Evolutionary conservation across 2,797 vertebrate species (phyloP), one percentile per base, ranked within the genome.

Genomic region (Coilia nasus): DNA sequence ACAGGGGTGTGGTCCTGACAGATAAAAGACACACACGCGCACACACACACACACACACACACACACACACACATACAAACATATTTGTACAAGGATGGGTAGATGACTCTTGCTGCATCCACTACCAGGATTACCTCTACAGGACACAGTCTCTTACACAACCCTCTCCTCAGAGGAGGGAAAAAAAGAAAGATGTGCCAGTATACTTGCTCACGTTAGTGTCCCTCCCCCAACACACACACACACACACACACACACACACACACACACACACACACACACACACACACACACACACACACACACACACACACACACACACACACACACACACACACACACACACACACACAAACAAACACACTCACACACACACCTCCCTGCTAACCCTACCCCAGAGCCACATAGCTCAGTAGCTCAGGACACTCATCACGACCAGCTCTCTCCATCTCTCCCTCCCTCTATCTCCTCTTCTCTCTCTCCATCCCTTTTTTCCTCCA

Each of bases 141-240:
- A 59, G 71, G 54, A 46, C 41, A 35, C 54, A 10, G 50, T 19
- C 50, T 59, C 31, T 59, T 31, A 59, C 71, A 80, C 54, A 83
- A 47, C 9, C 41, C 47, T 31, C 75, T 35, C 35, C 35, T 46
- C 12, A 44, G 35, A 78, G 31, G 35, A 75, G 31, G 14, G 14
- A 17, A 19, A 71, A 75, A 75, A 78, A 71, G 67, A 71, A 78
- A 44, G 71, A 78, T 7, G 35, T 78, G 71, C 41, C 71, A 44
- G 35, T 19, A 11, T 31, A 21, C 35, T 44, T 44, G 71, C 31
- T 78, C 28, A 35, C 28, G 71, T 78, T 31, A 78, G 15, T 17
- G 4, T 7, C 71, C 71, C 71, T 19, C 35, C 31, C 19, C 14
- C 21, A 2, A 6, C 3, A 23, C 21, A 1, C 60, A 2, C 23